phyloP scores from a whole-genome alignment of 2,888 invertebrate genomes.

The Ptychoptera albimana region DNA sequence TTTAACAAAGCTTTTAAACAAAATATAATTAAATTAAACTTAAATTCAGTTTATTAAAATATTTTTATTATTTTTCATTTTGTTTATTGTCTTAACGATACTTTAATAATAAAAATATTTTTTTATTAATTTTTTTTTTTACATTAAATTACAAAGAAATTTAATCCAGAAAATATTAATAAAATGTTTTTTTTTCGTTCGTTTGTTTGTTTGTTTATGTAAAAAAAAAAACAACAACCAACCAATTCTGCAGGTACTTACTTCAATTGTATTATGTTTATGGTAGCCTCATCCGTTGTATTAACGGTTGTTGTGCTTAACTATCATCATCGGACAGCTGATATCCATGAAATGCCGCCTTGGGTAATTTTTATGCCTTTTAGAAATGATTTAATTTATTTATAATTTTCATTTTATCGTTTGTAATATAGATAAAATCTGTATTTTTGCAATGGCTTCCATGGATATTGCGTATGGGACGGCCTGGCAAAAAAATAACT shows the following conservation, averaged over 20 bases:
- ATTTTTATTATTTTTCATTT: too few relatives aligned
- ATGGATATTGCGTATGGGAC: constrained; percentile 87
- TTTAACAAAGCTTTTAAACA: too few relatives aligned
- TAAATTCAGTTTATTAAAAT: too few relatives aligned
- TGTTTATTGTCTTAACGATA: too few relatives aligned
- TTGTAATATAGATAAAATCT: constrained; percentile 60
- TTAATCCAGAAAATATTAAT: too few relatives aligned
- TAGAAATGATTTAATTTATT: neutral
- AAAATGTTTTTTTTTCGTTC: too few relatives aligned
- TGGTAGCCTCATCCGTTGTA: constrained; percentile 96
- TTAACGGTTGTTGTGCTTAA: constrained; percentile 93
- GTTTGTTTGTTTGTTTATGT: too few relatives aligned
- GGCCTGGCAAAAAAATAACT: constrained; percentile 89
- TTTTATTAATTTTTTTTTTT: neutral
- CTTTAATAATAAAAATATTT: neutral
- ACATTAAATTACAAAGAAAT: too few relatives aligned
- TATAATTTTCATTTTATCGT: neutral
- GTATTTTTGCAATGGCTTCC: constrained; percentile 96
- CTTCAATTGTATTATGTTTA: constrained; percentile 99
- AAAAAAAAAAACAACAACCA: neutral
- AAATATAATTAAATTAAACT: too few relatives aligned
- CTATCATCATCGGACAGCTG: constrained; percentile 92
- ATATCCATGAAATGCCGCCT: constrained; percentile 91
- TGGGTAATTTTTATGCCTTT: constrained; percentile 53
- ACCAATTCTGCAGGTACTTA: constrained; percentile 65